Evolutionary conservation across 2,797 vertebrate genomes (phyloP), one percentile per base, ranked within the genome.

Genomic region (Bradypus variegatus): DNA sequence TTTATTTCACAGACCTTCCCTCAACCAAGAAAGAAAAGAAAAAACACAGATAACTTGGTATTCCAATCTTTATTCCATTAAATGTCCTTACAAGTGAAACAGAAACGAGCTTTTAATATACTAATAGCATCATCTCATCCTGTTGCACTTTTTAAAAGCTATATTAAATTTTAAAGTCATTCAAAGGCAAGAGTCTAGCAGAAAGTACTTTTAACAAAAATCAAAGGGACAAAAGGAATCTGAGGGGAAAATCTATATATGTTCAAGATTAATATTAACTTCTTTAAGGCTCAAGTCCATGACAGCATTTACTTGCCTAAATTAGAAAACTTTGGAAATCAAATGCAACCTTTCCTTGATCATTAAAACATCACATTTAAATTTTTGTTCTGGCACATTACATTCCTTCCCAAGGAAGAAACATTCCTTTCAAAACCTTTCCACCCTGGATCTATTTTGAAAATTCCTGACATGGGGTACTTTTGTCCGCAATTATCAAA

Each of bases 31-130:
- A 58, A 91, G 14, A 89, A 38, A 31, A n/a, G 36, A 83, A 25
- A n/a, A 73, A 69, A 78, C 81, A 82, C 67, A 75, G 33, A 23
- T 6, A 76, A 76, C 27, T 53, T 25, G 48, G 81, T 69, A 18
- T 25, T 95, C 65, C 72, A 67, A 94, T 94, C 91, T 96, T 96
- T 96, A 96, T 96, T 96, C 48, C 91, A 90, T 92, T 95, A 93
- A 91, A 88, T 89, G 86, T 87, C 31, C 73, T 81, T 89, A 94
- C 88, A 92, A 89, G 50, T 79, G 9, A 93, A 90, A 95, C 45
- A 93, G 83, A 94, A 93, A 94, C 91, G 83, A 84, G 79, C 93
- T 94, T 92, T 76, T 84, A 92, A 91, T 62, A 92, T n/a, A 89
- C 50, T 67, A 84, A 75, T 1, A 90, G 73, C 85, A 93, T 79